phyloP scores from a whole-genome alignment of 2,113 vertebrate species.

The Ploceus nigricollis region DNA sequence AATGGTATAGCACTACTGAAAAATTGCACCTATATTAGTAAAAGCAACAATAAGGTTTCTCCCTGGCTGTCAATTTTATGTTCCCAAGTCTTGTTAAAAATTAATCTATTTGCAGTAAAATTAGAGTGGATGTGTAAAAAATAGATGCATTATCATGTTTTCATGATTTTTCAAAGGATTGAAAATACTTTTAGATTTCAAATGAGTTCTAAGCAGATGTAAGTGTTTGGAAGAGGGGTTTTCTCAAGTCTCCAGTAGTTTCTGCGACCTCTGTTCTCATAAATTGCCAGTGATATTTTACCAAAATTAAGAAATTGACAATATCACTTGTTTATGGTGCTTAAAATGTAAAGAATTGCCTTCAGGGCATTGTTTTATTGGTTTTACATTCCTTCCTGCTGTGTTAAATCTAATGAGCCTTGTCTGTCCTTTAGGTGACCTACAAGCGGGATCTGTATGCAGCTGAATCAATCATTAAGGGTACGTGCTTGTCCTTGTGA shows the following conservation, averaged over 20 bases:
- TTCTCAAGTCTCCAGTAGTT: neutral
- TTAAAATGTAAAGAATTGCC: slow-evolving; percentile 55
- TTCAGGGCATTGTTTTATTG: slow-evolving; percentile 61
- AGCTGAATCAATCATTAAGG: slow-evolving; percentile 93
- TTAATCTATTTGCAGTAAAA: neutral
- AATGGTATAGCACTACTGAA: neutral
- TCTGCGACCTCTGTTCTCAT: neutral
- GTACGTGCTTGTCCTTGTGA: slow-evolving; percentile 75
- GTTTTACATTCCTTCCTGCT: slow-evolving; percentile 68
- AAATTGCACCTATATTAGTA: neutral
- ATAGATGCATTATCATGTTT: neutral
- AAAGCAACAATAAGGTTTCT: neutral
- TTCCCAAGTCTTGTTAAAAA: neutral
- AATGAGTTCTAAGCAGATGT: neutral
- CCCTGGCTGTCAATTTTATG: neutral
- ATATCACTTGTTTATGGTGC: slow-evolving; percentile 46
- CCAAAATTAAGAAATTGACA: slow-evolving; percentile 50
- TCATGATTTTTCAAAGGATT: neutral
- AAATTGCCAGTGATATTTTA: slow-evolving; percentile 31
- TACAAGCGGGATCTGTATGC: slow-evolving; percentile 93
- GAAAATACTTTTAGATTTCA: neutral
- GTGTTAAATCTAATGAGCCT: slow-evolving; percentile 68
- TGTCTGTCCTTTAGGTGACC: slow-evolving; percentile 87
- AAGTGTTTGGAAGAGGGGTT: neutral
- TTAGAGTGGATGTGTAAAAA: neutral